Evolutionary conservation across 2,888 invertebrate species (phyloP).

Genomic region (Caenorhabditis macrosperma): DNA sequence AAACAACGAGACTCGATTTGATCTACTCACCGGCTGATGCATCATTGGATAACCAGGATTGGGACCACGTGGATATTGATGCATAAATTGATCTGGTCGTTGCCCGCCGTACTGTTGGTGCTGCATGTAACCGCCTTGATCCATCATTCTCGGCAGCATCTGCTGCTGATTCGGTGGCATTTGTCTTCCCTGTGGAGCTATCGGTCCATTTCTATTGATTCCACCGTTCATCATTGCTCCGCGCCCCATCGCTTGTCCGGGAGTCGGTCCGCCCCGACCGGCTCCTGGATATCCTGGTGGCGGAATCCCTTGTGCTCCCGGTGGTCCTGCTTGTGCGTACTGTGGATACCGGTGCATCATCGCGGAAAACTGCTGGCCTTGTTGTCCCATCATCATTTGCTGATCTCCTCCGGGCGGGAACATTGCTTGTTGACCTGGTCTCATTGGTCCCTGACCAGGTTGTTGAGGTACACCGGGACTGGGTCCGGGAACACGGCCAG

Average conservation of each 20-base stretch:
- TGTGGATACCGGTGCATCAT: conserved; percentile 54
- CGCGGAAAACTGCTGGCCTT: conserved; percentile 29
- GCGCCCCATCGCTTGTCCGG: conserved; percentile 44
- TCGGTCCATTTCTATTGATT: conserved; percentile 38
- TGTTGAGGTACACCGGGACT: conserved; percentile 59
- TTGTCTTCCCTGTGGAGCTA: conserved; percentile 41
- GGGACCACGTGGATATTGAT: conserved; percentile 51
- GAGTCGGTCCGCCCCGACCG: conserved; percentile 51
- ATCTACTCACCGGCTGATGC: conserved; percentile 40
- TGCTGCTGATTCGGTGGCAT: conserved; percentile 40
- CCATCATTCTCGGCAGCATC: conserved; percentile 58
- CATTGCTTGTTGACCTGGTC: conserved; percentile 47
- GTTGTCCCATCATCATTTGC: conserved; percentile 52
- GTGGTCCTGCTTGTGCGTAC: conserved; percentile 1
- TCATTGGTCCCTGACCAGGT: conserved; percentile 40
- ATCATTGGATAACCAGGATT: conserved; percentile 50
- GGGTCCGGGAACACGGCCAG: conserved; percentile 55
- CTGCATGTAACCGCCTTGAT: conserved; percentile 28
- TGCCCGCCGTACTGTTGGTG: conserved; percentile 39
- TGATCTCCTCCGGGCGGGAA: conserved; percentile 32
- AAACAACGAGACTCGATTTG: neutral
- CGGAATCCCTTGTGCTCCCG: neutral
- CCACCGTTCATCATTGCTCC: conserved; percentile 61
- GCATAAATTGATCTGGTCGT: conserved; percentile 49
- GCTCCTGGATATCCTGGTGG: conserved; percentile 42